Evolutionary conservation across 2,888 invertebrate genomes (phyloP).

Genomic region (Clitarchus hookeri): DNA sequence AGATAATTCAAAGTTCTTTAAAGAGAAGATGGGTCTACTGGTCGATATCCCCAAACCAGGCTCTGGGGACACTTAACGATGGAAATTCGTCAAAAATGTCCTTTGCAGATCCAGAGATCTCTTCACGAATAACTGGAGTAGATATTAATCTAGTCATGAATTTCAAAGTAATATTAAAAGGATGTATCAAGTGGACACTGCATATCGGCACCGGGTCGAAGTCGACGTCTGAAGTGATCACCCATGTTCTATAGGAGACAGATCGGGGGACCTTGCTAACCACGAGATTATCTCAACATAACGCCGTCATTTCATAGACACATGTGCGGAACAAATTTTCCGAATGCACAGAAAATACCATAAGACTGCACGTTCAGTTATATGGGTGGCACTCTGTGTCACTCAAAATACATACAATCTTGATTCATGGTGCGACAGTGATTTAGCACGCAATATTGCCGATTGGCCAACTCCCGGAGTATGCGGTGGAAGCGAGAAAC

Average conservation of each 20-base stretch:
- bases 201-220: too few relatives aligned
- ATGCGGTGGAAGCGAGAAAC: background rate
- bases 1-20: background rate
- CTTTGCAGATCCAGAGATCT: background rate
- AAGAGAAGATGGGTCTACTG: background rate
- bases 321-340: background rate
- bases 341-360: background rate
- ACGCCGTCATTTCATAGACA: too few relatives aligned
- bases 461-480: background rate
- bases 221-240: too few relatives aligned
- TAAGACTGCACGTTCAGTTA: background rate
- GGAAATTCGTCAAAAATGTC: background rate
- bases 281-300: too few relatives aligned
- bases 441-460: background rate
- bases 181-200: background rate
- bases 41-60: background rate
- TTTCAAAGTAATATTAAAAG: background rate
- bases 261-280: too few relatives aligned
- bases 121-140: background rate
- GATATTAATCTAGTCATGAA: background rate
- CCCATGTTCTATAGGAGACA: too few relatives aligned
- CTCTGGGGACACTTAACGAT: background rate
- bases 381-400: background rate
- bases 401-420: background rate
- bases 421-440: background rate